Evolutionary conservation across 2,797 vertebrate genomes (phyloP).

Genomic region (Lepilemur septentrionalis): DNA sequence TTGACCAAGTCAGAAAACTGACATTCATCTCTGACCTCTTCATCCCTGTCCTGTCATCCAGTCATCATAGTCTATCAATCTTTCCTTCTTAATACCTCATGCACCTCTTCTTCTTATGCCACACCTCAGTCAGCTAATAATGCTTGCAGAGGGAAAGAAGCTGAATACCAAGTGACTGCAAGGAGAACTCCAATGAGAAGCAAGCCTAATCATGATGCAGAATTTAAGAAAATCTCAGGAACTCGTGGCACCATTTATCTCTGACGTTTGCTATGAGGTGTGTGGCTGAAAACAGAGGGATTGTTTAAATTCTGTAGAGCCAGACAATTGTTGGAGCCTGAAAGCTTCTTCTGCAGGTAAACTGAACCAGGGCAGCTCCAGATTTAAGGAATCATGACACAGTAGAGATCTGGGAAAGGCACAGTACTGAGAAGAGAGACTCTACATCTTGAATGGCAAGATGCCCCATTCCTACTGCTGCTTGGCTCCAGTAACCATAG

Average conservation of each 20-base stretch:
- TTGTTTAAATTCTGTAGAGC: not conserved
- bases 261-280: not conserved
- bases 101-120: not conserved
- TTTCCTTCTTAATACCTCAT: not conserved
- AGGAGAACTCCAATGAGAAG: not conserved
- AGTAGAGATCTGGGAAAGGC: not conserved
- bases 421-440: not conserved
- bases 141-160: not conserved
- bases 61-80: not conserved
- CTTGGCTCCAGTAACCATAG: not conserved
- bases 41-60: not conserved
- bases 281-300: not conserved
- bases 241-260: not conserved
- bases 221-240: not conserved
- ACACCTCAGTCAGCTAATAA: not conserved
- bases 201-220: not conserved
- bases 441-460: not conserved
- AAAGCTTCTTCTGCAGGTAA: not conserved
- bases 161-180: not conserved
- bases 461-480: not conserved
- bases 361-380: not conserved
- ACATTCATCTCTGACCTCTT: not conserved
- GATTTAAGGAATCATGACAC: not conserved
- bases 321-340: not conserved
- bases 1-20: not conserved